phyloP scores from a whole-genome alignment of 2,888 invertebrate genomes.

The Ditylenchus weischeri region DNA sequence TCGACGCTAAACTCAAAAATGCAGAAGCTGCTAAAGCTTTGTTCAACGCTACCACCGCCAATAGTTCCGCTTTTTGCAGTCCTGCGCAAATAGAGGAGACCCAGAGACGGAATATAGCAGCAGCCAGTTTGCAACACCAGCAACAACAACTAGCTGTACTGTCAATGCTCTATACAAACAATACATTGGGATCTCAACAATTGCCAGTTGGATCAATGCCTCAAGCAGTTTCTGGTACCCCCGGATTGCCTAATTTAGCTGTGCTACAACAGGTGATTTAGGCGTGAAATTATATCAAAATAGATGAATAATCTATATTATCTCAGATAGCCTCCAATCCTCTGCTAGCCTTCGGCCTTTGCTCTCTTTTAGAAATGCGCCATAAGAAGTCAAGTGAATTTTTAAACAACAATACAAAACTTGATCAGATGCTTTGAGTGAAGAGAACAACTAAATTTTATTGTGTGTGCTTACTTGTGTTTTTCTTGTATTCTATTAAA shows the following conservation, averaged over 20 bases:
- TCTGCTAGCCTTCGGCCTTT: conserved; percentile 30
- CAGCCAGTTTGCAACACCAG: background rate
- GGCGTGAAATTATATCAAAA: background rate
- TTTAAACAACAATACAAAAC: conserved; percentile 8
- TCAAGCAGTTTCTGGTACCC: background rate
- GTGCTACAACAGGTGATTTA: conserved; percentile 21
- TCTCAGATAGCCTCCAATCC: conserved; percentile 31
- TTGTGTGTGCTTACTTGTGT: too few relatives aligned
- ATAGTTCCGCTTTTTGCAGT: conserved; percentile 2
- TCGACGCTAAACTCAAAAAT: conserved; percentile 25
- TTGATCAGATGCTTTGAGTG: conserved; percentile 2
- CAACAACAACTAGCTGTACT: conserved; percentile 4
- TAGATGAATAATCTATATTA: conserved; percentile 6
- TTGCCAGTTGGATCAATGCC: conserved; percentile 7
- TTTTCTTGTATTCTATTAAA: background rate
- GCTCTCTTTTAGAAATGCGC: conserved; percentile 27
- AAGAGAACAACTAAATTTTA: too few relatives aligned
- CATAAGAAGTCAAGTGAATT: conserved; percentile 19
- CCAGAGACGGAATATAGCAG: too few relatives aligned
- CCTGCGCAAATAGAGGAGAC: background rate
- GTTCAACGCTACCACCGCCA: conserved; percentile 9
- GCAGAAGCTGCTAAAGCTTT: conserved; percentile 10
- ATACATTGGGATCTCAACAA: background rate
- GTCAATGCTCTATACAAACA: background rate
- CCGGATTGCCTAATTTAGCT: background rate